Base-by-base conservation (phyloP, 2,113 vertebrate species). In the Cepphus grylle region DNA sequence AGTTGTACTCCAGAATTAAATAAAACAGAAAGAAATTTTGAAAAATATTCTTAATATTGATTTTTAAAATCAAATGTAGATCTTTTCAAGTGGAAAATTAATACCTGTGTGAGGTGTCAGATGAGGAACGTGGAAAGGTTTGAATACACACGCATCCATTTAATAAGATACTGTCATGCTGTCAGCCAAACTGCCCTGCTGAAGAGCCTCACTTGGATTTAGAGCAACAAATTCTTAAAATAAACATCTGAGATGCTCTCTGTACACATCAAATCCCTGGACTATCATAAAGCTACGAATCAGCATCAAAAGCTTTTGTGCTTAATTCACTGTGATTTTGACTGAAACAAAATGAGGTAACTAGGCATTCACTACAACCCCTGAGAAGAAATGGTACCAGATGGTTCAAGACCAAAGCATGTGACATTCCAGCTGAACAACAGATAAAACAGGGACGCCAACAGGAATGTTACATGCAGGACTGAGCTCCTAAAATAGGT, bases 231-330 rank as follows among this genome's bases (percentile, higher is more conserved):
- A 76, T 62, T 85, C 61, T 79, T 49, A 66, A 93, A 92, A 91
- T 72, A 92, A 93, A 89, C 42, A 86, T 63, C 77, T 70, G 32
- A 91, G 59, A 45, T 84, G n/a, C 52, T 87, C 72, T 90, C 66
- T 49, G n/a, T 59, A 47, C 66, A 62, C 23, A 78, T 73, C 83
- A 72, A 56, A 82, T 80, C 53, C 71, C 43, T 61, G 73, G 56
- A 56, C 73, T 95, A 62, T 49, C 77, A 95, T 52, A 96, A 95
- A 93, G 40, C 65, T 79, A 67, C 65, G 79, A 76, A 95, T 94
- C 87, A 91, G 21, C 65, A 87, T 84, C 81, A 94, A 74, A 81
- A 30, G 20, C 50, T 71, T 92, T 81, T 93, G 61, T 89, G 73
- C 73, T 88, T 92, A 67, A 76, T 82, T 95, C 62, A 34, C 43